Base-by-base conservation (phyloP, 2,797 vertebrate genomes). In the Artibeus jamaicensis region DNA sequence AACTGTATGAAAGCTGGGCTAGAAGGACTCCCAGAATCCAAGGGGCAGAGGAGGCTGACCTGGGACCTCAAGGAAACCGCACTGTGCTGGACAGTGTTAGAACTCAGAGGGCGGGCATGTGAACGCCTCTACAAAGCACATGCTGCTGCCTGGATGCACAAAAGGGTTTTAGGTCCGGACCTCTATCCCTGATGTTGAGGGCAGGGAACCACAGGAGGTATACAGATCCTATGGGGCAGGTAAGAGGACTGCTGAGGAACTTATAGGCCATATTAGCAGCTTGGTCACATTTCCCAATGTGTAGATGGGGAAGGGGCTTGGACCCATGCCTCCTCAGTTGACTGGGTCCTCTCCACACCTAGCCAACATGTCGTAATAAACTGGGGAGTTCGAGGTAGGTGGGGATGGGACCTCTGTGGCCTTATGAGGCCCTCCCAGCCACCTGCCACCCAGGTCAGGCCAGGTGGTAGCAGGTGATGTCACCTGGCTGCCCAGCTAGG, bases 381-480 rank as follows among this genome's bases (percentile, higher is more conserved):
- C 79, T 79, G 39, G 82, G 21, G 50, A 88, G 68, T 90, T 83
- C 12, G 16, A 81, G 78, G 78, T 70, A 78, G 88, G n/a, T 77
- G 39, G 42, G n/a, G 50, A 78, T 65, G 82, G 68, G 73, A 85
- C 50, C n/a, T 91, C 48, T 57, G 59, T 91, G 46, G 37, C 55
- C 65, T 93, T 26, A 4, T 44, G 57, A 96, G 87, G 48, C 62
- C 86, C 55, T 93, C 62, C 82, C 48, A 76, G 77, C 95, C 78
- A 55, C 84, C 89, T 96, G 59, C 68, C 34, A 39, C 59, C 1
- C 6, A 92, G 92, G 85, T 93, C 95, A 95, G 81, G 81, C 90
- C 93, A 95, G 81, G 92, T 96, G 94, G 89, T 76, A 3, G 95
- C 89, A 95, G 89, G 86, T 97, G 96, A 97, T 97, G 92, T 95